Percentiles rank a stretch among this genome's conserved stretches.
phyloP scores from a whole-genome alignment of 2,888 invertebrate genomes.

The Ennomos quercinarius region DNA sequence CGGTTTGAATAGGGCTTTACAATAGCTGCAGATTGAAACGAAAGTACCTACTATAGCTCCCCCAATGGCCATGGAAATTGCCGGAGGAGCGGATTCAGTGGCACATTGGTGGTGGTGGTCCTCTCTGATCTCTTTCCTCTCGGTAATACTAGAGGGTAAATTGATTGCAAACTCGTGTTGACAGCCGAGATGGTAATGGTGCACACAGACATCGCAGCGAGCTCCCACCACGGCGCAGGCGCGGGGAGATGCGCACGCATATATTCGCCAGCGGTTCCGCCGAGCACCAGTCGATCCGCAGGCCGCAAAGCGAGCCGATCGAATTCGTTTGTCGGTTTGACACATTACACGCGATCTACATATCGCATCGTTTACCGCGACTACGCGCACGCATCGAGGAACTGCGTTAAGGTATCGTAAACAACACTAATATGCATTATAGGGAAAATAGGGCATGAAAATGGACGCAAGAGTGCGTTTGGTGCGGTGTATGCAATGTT shows the following conservation, averaged over 20 bases:
- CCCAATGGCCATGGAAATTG: slow-evolving; percentile 22
- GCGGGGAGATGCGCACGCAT: slow-evolving; percentile 80
- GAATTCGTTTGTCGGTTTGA: slow-evolving; percentile 48
- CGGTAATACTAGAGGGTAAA: slow-evolving; percentile 45
- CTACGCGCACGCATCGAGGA: slow-evolving; percentile 47
- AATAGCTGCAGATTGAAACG: slow-evolving; percentile 1
- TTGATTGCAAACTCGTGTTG: slow-evolving; percentile 46
- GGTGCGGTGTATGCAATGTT: slow-evolving; percentile 43
- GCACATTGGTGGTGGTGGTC: slow-evolving; percentile 3
- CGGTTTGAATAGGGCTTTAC: too few species aligned
- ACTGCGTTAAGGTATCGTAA: slow-evolving; percentile 39
- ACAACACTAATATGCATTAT: slow-evolving; percentile 29
- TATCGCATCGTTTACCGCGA: slow-evolving; percentile 55
- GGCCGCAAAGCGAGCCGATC: slow-evolving; percentile 60
- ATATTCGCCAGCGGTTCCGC: slow-evolving; percentile 68
- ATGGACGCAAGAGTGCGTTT: slow-evolving; percentile 40
- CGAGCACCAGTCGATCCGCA: slow-evolving; percentile 74
- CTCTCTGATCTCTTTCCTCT: slow-evolving; percentile 20
- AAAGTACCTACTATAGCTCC: slow-evolving; percentile 14
- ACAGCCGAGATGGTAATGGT: slow-evolving; percentile 36
- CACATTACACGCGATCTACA: slow-evolving; percentile 49
- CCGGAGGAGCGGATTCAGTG: slow-evolving; percentile 8
- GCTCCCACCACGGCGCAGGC: slow-evolving; percentile 75
- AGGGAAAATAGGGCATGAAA: slow-evolving; percentile 11
- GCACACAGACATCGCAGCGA: slow-evolving; percentile 45